phyloP scores from a whole-genome alignment of 2,113 vertebrate genomes.

The Penelope pileata region DNA sequence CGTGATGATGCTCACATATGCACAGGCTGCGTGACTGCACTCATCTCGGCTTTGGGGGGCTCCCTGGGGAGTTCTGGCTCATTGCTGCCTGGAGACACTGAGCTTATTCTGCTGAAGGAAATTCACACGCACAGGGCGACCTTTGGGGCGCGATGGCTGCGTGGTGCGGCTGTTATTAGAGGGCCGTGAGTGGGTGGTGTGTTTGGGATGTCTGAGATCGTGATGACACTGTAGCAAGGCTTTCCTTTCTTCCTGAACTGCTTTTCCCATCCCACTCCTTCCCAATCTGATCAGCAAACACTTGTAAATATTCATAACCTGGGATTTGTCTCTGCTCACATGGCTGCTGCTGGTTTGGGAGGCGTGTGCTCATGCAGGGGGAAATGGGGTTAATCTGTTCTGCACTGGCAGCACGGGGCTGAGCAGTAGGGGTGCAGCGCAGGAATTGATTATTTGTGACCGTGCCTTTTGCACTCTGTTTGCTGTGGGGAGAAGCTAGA shows the following conservation, averaged over 20 bases:
- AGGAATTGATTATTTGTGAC: background rate
- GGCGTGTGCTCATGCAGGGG: background rate
- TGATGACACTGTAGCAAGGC: background rate
- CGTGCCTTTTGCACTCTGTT: background rate
- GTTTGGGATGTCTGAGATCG: background rate
- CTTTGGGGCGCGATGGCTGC: background rate
- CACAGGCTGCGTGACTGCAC: background rate
- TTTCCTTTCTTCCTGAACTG: background rate
- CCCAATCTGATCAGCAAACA: background rate
- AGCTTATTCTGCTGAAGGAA: background rate
- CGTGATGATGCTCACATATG: background rate
- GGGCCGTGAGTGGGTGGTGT: background rate
- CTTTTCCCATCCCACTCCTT: background rate
- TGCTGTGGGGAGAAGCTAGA: background rate
- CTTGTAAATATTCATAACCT: background rate
- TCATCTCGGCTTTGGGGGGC: background rate
- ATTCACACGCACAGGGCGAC: background rate
- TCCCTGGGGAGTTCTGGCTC: background rate
- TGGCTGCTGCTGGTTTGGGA: background rate
- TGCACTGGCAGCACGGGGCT: background rate
- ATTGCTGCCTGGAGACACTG: background rate
- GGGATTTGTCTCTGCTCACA: background rate
- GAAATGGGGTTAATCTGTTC: background rate
- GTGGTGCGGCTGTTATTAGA: rapidly evolving
- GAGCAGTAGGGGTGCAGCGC: background rate